These are phyloP conservation scores for Punctoribates punctum DNA, from an alignment of 2,888 invertebrate species.

Conservation along the genomic window DNA sequence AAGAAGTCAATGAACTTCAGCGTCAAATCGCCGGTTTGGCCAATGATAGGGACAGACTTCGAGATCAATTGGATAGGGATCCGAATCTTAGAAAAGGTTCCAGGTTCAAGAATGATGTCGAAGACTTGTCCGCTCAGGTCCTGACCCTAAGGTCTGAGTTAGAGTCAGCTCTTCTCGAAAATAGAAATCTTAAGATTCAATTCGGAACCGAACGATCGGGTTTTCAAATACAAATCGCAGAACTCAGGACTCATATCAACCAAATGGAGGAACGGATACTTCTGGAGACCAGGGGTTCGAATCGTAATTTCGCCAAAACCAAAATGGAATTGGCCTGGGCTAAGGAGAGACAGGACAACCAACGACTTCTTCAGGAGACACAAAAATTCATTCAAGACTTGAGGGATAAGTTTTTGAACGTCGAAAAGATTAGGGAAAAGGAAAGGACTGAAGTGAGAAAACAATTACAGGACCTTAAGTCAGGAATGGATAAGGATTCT, in stretches of 20 bases:
- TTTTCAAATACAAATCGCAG: conserved; percentile 78
- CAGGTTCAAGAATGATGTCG: conserved; percentile 46
- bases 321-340: conserved; percentile 89
- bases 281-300: conserved; percentile 68
- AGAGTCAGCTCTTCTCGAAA: conserved; percentile 74
- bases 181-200: conserved; percentile 79
- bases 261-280: conserved; percentile 83
- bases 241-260: conserved; percentile 80
- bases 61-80: conserved; percentile 69
- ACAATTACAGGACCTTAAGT: conserved; percentile 76
- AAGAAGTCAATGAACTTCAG: conserved; percentile 77
- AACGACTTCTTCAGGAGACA: conserved; percentile 81
- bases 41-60: conserved; percentile 80
- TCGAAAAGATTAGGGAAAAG: conserved; percentile 83
- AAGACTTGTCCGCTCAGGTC: conserved; percentile 39
- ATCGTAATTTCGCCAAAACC: conserved; percentile 76
- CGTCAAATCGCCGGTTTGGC: conserved; percentile 74
- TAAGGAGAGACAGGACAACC: conserved; percentile 86
- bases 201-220: conserved; percentile 81
- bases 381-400: conserved; percentile 76
- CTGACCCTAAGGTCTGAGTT: conserved; percentile 59
- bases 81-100: conserved; percentile 36
- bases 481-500: conserved; percentile 68
- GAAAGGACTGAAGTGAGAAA: conserved; percentile 80
- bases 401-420: conserved; percentile 54